Evolutionary conservation across 2,888 invertebrate genomes (phyloP), one percentile per base, ranked within the genome.

Genomic region (Apantesis nais): DNA sequence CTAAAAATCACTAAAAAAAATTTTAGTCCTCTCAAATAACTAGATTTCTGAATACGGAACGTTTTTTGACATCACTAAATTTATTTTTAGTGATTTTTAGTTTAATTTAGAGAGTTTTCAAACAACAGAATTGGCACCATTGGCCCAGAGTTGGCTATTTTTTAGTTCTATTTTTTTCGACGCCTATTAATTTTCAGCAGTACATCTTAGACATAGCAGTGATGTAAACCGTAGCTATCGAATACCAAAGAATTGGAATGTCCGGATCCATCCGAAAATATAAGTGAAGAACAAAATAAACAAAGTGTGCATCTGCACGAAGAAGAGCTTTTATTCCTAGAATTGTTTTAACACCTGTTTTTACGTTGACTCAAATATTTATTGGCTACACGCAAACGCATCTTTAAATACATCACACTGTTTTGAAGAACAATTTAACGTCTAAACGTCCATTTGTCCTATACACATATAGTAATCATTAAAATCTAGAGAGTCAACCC

Each of bases 321-420:
- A 22, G 22, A 48, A 48, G 7, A 48, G 11, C 48, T 52, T n/a
- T 48, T 52, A n/a, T 52, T 52, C n/a, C n/a, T 2, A n/a, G 48
- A 52, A 52, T 52, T 52, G 48, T 52, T 52, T 52, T 52, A 52
- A 52, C 48, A n/a, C n/a, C 11, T n/a, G n/a, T 52, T 52, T 48
- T 52, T 52, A 52, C 11, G 22, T 52, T 52, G n/a, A 52, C n/a
- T 52, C 9, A 52, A 52, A 9, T 52, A 52, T 52, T 52, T 52
- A 22, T 52, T 22, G 22, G 22, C 22, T 52, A 52, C n/a, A 48
- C 48, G 44, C 44, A 44, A 44, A 44, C 44, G 48, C 19, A 48
- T 8, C 48, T 8, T 19, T 48, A 48, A 48, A 48, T 52, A n/a
- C 48, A 52, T 52, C n/a, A 52, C 48, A 52, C 48, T 52, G n/a